Base-by-base conservation (phyloP, 2,888 invertebrate genomes). In the Brassicogethes aeneus region DNA sequence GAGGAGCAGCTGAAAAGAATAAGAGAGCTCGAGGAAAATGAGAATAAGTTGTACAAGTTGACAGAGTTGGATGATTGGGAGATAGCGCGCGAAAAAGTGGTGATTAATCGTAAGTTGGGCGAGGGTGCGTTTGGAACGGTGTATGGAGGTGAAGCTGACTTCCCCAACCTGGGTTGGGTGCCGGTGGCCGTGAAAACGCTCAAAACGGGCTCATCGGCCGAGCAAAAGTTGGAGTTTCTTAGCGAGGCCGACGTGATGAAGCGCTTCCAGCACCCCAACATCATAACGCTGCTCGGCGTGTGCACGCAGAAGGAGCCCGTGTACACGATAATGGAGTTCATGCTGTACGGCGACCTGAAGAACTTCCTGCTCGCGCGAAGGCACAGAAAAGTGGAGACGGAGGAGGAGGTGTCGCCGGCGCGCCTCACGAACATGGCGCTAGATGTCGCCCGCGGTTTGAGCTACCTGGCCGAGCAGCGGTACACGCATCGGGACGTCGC, bases 191-290 rank as follows among this genome's bases (percentile, higher is more conserved):
- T 93, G 0, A 94, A 94, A 66, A 91, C 92, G 0, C 72, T 93
- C 2, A 91, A 92, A 66, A 72, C 81, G 29, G 88, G 88, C 2
- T 86, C 88, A 1, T 76, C 77, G 5, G 80, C 83, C 2, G 91
- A 92, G 52, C 89, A 90, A 60, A 91, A 91, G 62, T 70, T 92
- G 15, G 92, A 94, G 64, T 94, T 94, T 59, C 71, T 94, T 30
- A 85, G 89, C 38, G 94, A 94, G 66, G 92, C 93, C 1, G 91
- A 93, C 63, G 84, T 90, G 15, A 94, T 94, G 93, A 93, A 93
- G 62, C 76, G 87, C 35, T 91, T 94, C 65, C 85, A 89, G 41
- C 92, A 94, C 64, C 81, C 82, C 57, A 93, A 94, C 64, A 84
- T 94, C 40, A 83, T 94, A 10, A 79, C 81, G 52, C 70, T 94